Base-by-base conservation (phyloP, 2,888 invertebrate genomes). In the Ochropleura plecta region DNA sequence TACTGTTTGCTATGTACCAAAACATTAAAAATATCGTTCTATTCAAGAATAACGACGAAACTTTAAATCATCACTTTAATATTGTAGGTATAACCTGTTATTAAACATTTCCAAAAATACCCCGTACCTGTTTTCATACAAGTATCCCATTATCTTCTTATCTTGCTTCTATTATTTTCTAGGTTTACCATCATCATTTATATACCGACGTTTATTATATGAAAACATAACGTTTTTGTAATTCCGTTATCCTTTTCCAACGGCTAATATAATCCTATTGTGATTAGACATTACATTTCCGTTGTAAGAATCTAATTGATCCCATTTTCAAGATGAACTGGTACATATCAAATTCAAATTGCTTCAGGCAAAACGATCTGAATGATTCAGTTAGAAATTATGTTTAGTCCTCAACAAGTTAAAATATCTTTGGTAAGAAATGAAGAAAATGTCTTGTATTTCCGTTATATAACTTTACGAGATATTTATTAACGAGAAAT, bases 391-490 rank as follows among this genome's bases (percentile, higher is more conserved):
- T 71, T 69, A 64, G 10, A 70, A 74, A 82, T 68, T 46, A 59
- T 9, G 48, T 65, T 70, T 40, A 20, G 12, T 44, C 46, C 18
- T 60, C 60, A 67, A 62, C 40, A 57, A 76, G 51, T 73, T 57
- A 9, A 70, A 74, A 59, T 40, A n/a, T 60, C 51, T 66, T 59
- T 42, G 12, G 48, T 44, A 10, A 65, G 51, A 49, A 65, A 63
- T 81, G 48, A 70, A 57, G 42, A 62, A 78, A 83, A 70, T 16
- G 60, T 53, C 72, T 75, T 71, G 66, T 68, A 69, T 73, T 73
- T 78, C 70, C 62, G 44, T 66, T 70, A 71, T 75, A 76, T 73
- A 62, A 83, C 71, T 78, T 81, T 70, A 72, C 60, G 70, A 81
- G 57, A 70, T 62, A 76, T 72, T 84, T 78, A 74, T 75, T 57